phyloP scores from a whole-genome alignment of 2,888 invertebrate species.

The Synanthedon andrenaeformis region DNA sequence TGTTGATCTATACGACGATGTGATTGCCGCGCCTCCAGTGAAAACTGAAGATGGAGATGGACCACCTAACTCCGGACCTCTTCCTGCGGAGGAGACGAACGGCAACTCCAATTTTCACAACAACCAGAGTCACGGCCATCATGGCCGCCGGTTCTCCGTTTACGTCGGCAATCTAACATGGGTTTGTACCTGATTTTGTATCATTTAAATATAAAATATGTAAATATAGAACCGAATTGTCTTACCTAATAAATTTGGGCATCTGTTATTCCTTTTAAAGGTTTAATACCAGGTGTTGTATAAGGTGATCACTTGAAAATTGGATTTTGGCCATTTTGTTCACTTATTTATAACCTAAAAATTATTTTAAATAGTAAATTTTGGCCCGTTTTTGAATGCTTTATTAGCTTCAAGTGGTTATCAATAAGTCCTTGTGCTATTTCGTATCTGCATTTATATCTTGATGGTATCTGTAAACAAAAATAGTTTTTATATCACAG shows the following conservation, averaged over 20 bases:
- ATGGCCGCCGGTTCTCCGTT: constrained; percentile 87
- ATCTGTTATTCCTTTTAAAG: constrained; percentile 22
- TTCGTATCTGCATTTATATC: background rate
- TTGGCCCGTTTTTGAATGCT: too few relatives aligned
- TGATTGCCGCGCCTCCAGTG: constrained; percentile 82
- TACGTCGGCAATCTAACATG: constrained; percentile 99
- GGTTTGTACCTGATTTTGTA: constrained; percentile 76
- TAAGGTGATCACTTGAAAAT: constrained; percentile 5
- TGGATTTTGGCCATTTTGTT: constrained; percentile 2
- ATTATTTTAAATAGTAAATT: too few relatives aligned
- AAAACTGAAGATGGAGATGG: constrained; percentile 71
- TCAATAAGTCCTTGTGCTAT: background rate
- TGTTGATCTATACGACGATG: constrained; percentile 96
- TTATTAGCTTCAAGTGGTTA: background rate
- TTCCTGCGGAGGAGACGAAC: constrained; percentile 76
- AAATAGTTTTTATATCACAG: too few relatives aligned
- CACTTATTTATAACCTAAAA: background rate
- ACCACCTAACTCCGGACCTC: constrained; percentile 68
- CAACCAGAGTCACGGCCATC: constrained; percentile 78
- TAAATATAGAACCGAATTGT: constrained; percentile 42
- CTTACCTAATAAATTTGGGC: constrained; percentile 19
- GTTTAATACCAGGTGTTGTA: background rate
- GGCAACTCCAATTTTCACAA: constrained; percentile 77
- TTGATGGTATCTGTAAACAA: too few relatives aligned
- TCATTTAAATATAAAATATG: constrained; percentile 33